Base-by-base conservation (phyloP, 2,113 vertebrate genomes). In the Cavia aperea region DNA sequence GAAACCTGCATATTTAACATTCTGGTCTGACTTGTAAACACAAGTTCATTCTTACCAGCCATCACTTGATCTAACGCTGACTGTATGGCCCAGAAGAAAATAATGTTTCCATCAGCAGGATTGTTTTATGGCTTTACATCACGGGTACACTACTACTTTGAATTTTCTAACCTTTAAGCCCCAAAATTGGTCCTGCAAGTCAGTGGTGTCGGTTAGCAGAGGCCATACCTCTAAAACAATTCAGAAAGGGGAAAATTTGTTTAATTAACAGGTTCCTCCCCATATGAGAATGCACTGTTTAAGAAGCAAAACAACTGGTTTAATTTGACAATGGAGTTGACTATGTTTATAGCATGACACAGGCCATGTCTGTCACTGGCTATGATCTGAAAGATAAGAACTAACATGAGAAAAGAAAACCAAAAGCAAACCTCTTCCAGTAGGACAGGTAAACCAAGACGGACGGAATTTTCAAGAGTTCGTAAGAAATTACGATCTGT, bases 401-500 rank as follows among this genome's bases (percentile, higher is more conserved):
- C 15, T 36, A 68, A 90, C 15, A 18, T 0, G 7, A 90, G 31
- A 13, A 65, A 83, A 95, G 39, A 68, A 82, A 91, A 31, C 33
- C 19, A 92, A 94, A 89, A 94, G 97, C 96, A 86, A 93, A 97
- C 98, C 97, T 99, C 98, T 96, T 98, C 98, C 66, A 98, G 96
- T 43, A 99, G 96, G 24, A 99, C 98, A 58, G 98, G 98, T 92
- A 97, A 97, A 2, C 98, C 98, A 95, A 98, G 97, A 31, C 98
- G 97, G 89, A 98, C 98, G 6, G 98, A 97, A 84, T 98, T 98
- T 97, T 99, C 98, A 13, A 98, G 97, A 0, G 96, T 98, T 16
- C 97, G 97, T 24, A 99, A 97, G 93, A 98, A 99, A 90, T 94
- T 97, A 51, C 84, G 79, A 84, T 99, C 98, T 0, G 98, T 98